Percentiles rank a stretch among this genome's conserved stretches.
Evolutionary conservation across 1,140 invertebrate genomes (phyloP).

Genomic region (Philotrypesis tridentata): DNA sequence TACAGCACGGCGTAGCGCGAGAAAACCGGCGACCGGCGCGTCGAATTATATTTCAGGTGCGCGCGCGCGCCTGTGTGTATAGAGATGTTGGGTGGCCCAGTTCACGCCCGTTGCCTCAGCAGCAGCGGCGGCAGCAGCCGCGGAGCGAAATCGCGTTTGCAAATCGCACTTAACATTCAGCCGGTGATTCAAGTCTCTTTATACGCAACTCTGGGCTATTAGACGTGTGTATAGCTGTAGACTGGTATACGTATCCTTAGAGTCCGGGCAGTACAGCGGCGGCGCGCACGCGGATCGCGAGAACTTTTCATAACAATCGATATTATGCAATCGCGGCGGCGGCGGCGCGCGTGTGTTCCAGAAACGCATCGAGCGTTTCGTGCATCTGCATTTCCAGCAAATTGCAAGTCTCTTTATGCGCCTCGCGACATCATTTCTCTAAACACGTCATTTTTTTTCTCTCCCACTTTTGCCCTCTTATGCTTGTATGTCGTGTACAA

Average conservation of each 20-base stretch:
- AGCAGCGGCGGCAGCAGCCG: too few relatives aligned
- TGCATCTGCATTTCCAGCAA: conserved; percentile 43
- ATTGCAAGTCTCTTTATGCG: conserved; percentile 26
- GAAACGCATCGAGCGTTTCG: conserved; percentile 43
- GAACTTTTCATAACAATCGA: conserved; percentile 52
- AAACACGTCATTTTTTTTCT: conserved; percentile 44
- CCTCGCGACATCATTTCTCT: conserved; percentile 30
- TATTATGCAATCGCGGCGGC: conserved; percentile 38
- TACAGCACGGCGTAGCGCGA: neutral
- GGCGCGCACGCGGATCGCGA: too few relatives aligned
- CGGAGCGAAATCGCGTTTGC: conserved; percentile 45
- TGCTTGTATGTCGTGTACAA: neutral
- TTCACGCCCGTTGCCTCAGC: conserved; percentile 44
- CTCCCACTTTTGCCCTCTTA: neutral
- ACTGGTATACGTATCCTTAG: neutral
- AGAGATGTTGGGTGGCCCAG: conserved; percentile 8
- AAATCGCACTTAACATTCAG: conserved; percentile 49
- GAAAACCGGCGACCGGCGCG: neutral
- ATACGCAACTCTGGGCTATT: conserved; percentile 30
- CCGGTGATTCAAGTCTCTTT: conserved; percentile 14
- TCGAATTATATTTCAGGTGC: neutral
- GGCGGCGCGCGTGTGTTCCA: conserved; percentile 3
- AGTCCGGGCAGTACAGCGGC: neutral
- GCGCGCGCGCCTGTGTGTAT: neutral
- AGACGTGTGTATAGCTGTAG: neutral